Evolutionary conservation across 1,140 invertebrate genomes (phyloP).

Genomic region (Zaprionus camerounensis): DNA sequence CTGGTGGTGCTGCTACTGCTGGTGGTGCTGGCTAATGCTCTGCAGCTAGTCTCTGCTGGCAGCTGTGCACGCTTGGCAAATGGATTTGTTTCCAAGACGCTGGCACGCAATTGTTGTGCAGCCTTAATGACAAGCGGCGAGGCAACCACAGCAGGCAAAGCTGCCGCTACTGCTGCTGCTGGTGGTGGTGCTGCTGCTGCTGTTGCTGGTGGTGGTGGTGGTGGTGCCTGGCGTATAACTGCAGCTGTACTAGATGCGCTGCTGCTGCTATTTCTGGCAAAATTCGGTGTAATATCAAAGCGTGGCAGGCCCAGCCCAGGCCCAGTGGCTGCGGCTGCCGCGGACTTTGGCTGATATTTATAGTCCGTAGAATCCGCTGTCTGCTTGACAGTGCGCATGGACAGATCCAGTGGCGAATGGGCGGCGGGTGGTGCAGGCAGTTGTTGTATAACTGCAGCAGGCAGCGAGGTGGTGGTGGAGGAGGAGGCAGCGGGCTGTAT

Average conservation of each 20-base stretch:
- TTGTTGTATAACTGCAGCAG: conserved; percentile 33
- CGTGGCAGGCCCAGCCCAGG: conserved; percentile 70
- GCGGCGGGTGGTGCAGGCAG: conserved; percentile 27
- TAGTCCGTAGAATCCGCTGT: conserved; percentile 93
- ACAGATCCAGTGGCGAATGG: conserved; percentile 92
- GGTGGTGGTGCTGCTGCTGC: background rate
- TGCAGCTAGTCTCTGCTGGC: conserved; percentile 57
- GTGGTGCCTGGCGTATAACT: conserved; percentile 52
- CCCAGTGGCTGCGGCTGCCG: conserved; percentile 69
- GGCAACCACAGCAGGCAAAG: background rate
- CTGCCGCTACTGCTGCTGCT: background rate
- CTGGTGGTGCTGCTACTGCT: conserved; percentile 9
- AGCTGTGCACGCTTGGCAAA: conserved; percentile 39
- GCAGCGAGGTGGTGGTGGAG: background rate
- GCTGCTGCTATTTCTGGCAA: conserved; percentile 75
- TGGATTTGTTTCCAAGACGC: conserved; percentile 47
- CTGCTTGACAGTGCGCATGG: conserved; percentile 93
- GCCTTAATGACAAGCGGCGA: conserved; percentile 38
- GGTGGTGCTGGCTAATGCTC: conserved; percentile 28
- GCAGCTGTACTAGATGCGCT: conserved; percentile 21
- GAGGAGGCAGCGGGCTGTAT: background rate
- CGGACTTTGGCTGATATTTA: conserved; percentile 85
- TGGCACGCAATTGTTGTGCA: conserved; percentile 41
- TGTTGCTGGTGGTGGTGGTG: background rate
- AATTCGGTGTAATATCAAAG: conserved; percentile 88